Evolutionary conservation across 2,113 vertebrate species (phyloP).

Genomic region (Lepus europaeus): DNA sequence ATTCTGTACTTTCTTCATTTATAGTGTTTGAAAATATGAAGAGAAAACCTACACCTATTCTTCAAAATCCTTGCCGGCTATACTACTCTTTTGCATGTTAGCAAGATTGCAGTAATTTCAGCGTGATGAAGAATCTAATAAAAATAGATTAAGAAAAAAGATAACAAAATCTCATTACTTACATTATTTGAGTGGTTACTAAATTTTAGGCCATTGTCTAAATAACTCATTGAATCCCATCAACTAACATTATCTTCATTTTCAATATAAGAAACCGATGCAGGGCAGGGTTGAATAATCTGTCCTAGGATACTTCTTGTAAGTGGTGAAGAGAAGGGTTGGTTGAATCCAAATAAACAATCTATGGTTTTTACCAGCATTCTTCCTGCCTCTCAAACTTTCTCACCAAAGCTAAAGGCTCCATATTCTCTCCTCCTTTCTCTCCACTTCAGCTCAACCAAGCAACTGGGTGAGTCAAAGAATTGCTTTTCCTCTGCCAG

Average conservation of each 20-base stretch:
- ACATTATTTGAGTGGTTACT: neutral
- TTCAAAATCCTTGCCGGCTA: neutral
- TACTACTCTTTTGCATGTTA: neutral
- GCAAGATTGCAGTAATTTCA: neutral
- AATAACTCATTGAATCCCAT: neutral
- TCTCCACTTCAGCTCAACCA: neutral
- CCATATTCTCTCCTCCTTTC: neutral
- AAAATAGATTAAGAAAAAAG: slow-evolving; percentile 19
- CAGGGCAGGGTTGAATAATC: neutral
- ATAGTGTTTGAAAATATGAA: neutral
- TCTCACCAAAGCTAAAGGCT: neutral
- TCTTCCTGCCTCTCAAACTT: neutral
- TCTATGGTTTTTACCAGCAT: neutral
- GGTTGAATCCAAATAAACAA: neutral
- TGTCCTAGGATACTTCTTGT: neutral
- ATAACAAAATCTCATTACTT: neutral
- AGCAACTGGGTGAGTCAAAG: neutral
- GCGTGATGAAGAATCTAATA: neutral
- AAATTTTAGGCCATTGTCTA: neutral
- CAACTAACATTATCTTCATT: neutral
- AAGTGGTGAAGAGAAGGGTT: neutral
- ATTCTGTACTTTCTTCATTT: neutral
- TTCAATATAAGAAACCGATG: neutral
- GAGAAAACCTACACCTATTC: neutral
- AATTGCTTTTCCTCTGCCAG: neutral